Evolutionary conservation across 2,113 vertebrate genomes (phyloP).

Genomic region (Oryzias celebensis): DNA sequence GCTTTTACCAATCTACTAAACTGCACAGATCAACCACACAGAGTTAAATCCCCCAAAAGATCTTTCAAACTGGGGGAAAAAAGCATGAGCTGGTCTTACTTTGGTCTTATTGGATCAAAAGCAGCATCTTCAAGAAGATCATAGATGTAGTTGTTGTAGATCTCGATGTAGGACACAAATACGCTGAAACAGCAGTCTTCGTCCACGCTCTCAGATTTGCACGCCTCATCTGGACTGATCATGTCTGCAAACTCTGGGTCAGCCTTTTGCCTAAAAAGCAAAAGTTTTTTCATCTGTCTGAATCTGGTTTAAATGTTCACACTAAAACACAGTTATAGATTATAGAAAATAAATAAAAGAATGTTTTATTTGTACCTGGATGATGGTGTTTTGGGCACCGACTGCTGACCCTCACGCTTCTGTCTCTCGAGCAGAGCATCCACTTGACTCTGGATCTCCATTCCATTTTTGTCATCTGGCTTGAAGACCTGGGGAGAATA

Average conservation of each 20-base stretch:
- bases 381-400: slow-evolving; percentile 80
- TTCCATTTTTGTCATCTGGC: slow-evolving; percentile 92
- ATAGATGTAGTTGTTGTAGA: slow-evolving; percentile 98
- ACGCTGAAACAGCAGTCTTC: slow-evolving; percentile 94
- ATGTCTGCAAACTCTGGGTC: slow-evolving; percentile 94
- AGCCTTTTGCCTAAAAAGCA: slow-evolving; percentile 76
- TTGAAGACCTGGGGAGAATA: slow-evolving; percentile 86
- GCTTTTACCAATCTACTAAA: neutral
- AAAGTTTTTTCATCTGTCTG: neutral
- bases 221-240: slow-evolving; percentile 85
- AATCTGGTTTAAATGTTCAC: neutral
- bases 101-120: slow-evolving; percentile 86
- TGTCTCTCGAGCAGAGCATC: slow-evolving; percentile 93
- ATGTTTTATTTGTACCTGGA: slow-evolving; percentile 76
- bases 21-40: neutral
- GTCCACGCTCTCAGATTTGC: slow-evolving; percentile 84
- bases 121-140: slow-evolving; percentile 90
- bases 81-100: slow-evolving; percentile 77
- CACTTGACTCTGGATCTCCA: slow-evolving; percentile 91
- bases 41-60: too few species aligned
- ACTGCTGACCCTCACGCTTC: slow-evolving; percentile 83
- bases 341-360: neutral
- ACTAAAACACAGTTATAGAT: neutral
- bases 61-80: neutral
- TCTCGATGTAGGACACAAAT: slow-evolving; percentile 96